Base-by-base conservation (phyloP, 2,888 invertebrate species). In the Penaeus monodon region DNA sequence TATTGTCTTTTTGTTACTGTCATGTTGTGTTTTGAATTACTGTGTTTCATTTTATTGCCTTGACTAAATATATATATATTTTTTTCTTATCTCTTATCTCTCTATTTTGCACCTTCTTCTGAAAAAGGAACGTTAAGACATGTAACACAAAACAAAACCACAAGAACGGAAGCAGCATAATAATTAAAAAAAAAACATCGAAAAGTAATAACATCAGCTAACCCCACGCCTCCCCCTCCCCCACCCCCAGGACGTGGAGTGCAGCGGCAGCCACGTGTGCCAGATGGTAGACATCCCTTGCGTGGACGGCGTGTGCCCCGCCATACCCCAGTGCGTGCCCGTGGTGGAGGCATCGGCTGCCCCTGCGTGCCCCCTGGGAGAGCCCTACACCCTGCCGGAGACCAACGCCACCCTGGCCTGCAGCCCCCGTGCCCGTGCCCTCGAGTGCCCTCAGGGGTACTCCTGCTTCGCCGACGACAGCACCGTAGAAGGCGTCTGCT, bases 211-310 rank as follows among this genome's bases (percentile, higher is more conserved):
- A 57, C 2, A 17, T 3, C 17, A 57, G 10, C 57, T 57, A 57
- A 57, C 57, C 57, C 57, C 49, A 8, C 14, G 49, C 12, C 29
- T 65, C 65, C n/a, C 65, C 38, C 38, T n/a, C 63, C 65, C 33
- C 33, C 80, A 14, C 65, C 33, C 29, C 3, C 82, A 89, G 89
- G 77, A 82, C 73, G 92, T 93, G 0, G 96, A 96, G 90, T 92
- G 93, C 20, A 93, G 94, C 0, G 93, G 94, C 0, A 95, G 95
- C 80, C 94, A 96, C 90, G 94, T 95, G 82, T 96, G 97, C 90
- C 95, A 96, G 77, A 94, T 96, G 91, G 96, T 97, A 0, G 96
- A 97, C 91, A 96, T 97, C 0, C 96, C 96, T 29, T 97, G 97
- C 91, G 96, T 96, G 91, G 95, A 95, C 49, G 96, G 96, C 84